A percentile compares a stretch with the other conserved stretches of the same genome.
Evolutionary conservation across 2,888 invertebrate genomes (phyloP).

Genomic region (Microctonus hyperodae): DNA sequence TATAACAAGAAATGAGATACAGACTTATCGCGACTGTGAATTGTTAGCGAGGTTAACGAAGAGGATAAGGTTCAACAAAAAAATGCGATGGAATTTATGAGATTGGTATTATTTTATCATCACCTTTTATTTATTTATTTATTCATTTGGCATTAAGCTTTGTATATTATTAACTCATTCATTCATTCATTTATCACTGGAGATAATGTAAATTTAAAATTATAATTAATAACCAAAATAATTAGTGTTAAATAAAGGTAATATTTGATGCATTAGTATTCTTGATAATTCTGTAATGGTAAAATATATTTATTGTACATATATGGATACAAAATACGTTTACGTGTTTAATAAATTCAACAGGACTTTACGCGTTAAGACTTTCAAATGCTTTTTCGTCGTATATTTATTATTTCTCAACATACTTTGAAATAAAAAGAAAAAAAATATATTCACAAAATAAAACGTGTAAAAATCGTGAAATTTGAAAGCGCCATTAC

Average conservation of each 20-base stretch:
- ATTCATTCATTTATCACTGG: background rate
- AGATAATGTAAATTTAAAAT: background rate
- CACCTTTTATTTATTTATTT: background rate
- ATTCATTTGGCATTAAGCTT: background rate
- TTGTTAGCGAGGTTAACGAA: background rate
- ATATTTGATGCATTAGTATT: too few relatives aligned
- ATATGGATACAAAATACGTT: background rate
- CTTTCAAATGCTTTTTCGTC: background rate
- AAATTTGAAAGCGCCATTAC: background rate
- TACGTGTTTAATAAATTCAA: background rate
- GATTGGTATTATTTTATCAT: background rate
- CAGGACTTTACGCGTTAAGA: background rate
- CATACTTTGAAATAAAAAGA: background rate
- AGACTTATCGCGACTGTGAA: background rate
- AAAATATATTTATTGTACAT: background rate
- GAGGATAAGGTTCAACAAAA: background rate
- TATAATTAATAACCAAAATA: background rate
- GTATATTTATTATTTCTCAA: background rate
- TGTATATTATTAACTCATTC: background rate
- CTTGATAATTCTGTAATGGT: too few relatives aligned
- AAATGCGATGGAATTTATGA: background rate
- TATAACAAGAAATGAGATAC: constrained; percentile 5
- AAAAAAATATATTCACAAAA: background rate
- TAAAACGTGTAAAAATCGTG: background rate
- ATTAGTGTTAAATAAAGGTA: background rate